Evolutionary conservation across 2,888 invertebrate species (phyloP).

Genomic region (Clostera curtula): DNA sequence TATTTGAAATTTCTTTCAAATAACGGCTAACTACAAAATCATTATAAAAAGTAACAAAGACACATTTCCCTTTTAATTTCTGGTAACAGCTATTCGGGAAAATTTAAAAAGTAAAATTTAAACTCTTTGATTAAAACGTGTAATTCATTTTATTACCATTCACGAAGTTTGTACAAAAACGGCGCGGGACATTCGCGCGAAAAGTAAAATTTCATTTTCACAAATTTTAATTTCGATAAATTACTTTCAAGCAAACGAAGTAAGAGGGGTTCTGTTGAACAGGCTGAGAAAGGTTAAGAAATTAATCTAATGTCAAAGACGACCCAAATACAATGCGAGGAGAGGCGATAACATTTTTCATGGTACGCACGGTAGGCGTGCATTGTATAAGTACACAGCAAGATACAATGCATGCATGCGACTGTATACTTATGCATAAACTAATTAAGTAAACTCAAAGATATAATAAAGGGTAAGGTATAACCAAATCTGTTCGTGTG

Average conservation of each 20-base stretch:
- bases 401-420: too few relatives aligned
- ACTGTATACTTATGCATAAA: too few relatives aligned
- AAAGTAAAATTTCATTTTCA: conserved; percentile 37
- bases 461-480: too few relatives aligned
- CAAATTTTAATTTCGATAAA: conserved; percentile 43
- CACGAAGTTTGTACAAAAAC: conserved; percentile 18
- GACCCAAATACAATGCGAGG: conserved; percentile 32
- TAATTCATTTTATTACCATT: conserved; percentile 16
- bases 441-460: too few relatives aligned
- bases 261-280: conserved; percentile 24
- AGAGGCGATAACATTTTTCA: conserved; percentile 33
- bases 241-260: conserved; percentile 35
- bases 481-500: too few relatives aligned
- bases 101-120: conserved; percentile 8
- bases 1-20: too few relatives aligned
- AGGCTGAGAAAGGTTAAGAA: conserved; percentile 34
- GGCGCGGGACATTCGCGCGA: conserved; percentile 24
- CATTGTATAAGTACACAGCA: too few relatives aligned
- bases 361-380: conserved; percentile 6
- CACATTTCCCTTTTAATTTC: too few relatives aligned
- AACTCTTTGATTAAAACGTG: conserved; percentile 13
- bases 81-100: too few relatives aligned
- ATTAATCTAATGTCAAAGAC: conserved; percentile 42
- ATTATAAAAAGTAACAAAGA: too few relatives aligned
- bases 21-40: too few relatives aligned